phyloP scores from a whole-genome alignment of 2,888 invertebrate genomes.

The Heteromyza rotundicornis region DNA sequence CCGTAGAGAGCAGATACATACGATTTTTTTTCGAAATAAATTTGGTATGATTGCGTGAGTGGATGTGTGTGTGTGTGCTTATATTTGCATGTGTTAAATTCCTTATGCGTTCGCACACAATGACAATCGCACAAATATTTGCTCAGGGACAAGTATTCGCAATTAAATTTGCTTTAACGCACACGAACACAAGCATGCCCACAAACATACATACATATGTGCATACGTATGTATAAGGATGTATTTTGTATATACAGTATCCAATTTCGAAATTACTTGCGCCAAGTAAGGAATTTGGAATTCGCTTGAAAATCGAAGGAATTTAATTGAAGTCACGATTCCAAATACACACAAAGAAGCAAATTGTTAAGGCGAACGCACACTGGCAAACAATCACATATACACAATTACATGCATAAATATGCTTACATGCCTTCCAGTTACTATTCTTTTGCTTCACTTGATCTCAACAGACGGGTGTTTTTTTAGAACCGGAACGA shows the following conservation, averaged over 20 bases:
- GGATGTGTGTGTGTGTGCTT: slow-evolving; percentile 9
- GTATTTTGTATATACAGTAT: slow-evolving; percentile 45
- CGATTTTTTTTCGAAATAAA: background rate
- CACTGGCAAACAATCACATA: slow-evolving; percentile 7
- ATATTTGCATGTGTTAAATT: slow-evolving; percentile 39
- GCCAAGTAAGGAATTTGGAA: too few species aligned
- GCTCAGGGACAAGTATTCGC: slow-evolving; percentile 55
- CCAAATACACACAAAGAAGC: slow-evolving; percentile 31
- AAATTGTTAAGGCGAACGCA: slow-evolving; percentile 3
- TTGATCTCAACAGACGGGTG: too few species aligned
- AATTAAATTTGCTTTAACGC: slow-evolving; percentile 58
- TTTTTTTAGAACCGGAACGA: too few species aligned
- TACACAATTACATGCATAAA: background rate
- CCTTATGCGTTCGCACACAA: slow-evolving; percentile 39
- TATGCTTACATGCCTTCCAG: too few species aligned
- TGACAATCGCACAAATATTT: slow-evolving; percentile 51
- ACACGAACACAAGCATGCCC: slow-evolving; percentile 33
- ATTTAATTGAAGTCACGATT: slow-evolving; percentile 63
- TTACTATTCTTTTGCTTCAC: too few species aligned
- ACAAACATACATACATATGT: slow-evolving; percentile 21
- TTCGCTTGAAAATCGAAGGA: slow-evolving; percentile 60
- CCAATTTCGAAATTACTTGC: slow-evolving; percentile 59
- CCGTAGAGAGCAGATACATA: too few species aligned
- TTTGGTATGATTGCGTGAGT: slow-evolving; percentile 14
- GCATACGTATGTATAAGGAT: background rate